Evolutionary conservation across 2,113 vertebrate species (phyloP), one percentile per base, ranked within the genome.

Genomic region (Clupea harengus): DNA sequence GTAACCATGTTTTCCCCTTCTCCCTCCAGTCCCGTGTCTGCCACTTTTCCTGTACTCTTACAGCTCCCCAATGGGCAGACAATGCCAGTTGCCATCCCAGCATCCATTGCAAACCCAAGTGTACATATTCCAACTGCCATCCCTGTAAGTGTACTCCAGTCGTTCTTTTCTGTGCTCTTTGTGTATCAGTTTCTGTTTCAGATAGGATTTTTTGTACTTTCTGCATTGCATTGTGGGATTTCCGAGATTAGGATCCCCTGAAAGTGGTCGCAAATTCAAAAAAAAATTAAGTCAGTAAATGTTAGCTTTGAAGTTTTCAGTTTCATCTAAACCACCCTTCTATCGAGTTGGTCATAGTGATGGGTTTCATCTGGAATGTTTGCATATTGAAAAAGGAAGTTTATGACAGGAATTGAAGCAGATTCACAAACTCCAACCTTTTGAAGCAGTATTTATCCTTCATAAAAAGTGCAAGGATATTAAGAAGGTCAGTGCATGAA

Each of bases 11-110:
- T 86, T 89, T 93, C 92, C 95, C 93, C 93, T 93, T 91, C 92
- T 93, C 94, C 94, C 94, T 94, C 91, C 94, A 99, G 98, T 91
- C 98, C 98, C 82, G 97, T 99, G 90, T 96, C 98, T 94, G 98
- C 97, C 92, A 97, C 98, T 91, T 98, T 99, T 95, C 98, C 98
- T 86, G 96, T 99, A 92, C 96, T 99, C 85, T 96, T 99, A 93
- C 98, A 99, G 96, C 97, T 99, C 93, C 97, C 97, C 92, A 99
- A 99, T 90, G 97, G 98, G 94, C 98, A 99, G 94, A 98, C 98
- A 91, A 97, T 99, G 98, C 98, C 98, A 90, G 96, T 99, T 87
- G 96, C 98, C 92, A 97, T 99, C 94, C 98, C 98, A 93, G 97
- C 98, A 85, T 96, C 98, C 92, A 98, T 99, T 93, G 97, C 98